These are phyloP conservation scores for Parauchenoglanis ngamensis DNA, from an alignment of 2,797 vertebrate species.

Conservation along the genomic window DNA sequence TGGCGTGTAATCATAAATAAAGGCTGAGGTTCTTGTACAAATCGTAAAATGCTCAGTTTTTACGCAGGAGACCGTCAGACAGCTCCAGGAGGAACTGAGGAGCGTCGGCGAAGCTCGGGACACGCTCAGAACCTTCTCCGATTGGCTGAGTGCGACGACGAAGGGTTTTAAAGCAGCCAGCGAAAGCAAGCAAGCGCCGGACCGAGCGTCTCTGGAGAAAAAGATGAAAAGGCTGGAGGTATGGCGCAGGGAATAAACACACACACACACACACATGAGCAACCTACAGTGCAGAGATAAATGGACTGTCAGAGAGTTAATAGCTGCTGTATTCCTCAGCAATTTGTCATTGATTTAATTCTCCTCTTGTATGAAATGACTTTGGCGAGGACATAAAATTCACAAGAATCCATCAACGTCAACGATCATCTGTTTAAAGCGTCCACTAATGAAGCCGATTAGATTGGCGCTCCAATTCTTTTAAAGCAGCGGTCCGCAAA, in stretches of 20 bases:
- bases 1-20: constrained; percentile 25
- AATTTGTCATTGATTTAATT: constrained; percentile 32
- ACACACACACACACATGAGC: not conserved
- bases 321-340: constrained; percentile 14
- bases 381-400: constrained; percentile 8
- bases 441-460: not conserved
- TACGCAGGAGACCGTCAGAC: constrained; percentile 87
- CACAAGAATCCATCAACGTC: not conserved
- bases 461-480: no score
- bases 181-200: constrained; percentile 77
- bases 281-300: not conserved
- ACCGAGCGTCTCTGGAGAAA: constrained; percentile 83
- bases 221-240: constrained; percentile 93
- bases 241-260: constrained; percentile 49
- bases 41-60: not conserved
- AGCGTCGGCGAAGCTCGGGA: constrained; percentile 86
- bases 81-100: constrained; percentile 88
- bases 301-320: constrained; percentile 20
- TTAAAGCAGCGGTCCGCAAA: not conserved
- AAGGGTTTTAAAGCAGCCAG: constrained; percentile 80
- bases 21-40: not conserved
- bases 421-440: not conserved
- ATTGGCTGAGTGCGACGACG: constrained; percentile 84
- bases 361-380: constrained; percentile 14
- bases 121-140: constrained; percentile 81